Percentiles rank a stretch among this genome's conserved stretches.
phyloP scores from a whole-genome alignment of 2,888 invertebrate genomes.

The Allygus modestus region DNA sequence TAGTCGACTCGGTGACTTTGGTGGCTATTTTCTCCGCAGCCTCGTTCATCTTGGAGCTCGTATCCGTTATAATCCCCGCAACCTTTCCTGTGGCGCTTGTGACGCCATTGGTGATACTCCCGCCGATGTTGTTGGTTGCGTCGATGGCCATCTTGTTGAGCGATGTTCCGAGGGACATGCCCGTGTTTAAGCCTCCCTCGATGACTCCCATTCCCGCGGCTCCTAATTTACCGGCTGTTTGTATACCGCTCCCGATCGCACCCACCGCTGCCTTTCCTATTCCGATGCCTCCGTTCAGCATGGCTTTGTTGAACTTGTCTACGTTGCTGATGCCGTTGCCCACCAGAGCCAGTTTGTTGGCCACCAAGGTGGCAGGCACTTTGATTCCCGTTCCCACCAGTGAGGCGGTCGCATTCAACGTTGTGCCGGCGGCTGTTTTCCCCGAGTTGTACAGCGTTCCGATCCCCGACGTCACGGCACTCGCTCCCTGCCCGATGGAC shows the following conservation, averaged over 20 bases:
- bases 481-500: not conserved
- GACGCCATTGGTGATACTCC: not conserved
- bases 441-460: not conserved
- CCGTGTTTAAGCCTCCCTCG: not conserved
- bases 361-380: not conserved
- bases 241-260: not conserved
- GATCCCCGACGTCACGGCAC: not conserved
- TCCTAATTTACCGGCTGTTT: conserved; percentile 9
- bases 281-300: not conserved
- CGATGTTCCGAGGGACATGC: not conserved
- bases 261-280: not conserved
- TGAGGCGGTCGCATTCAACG: not conserved
- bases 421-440: not conserved
- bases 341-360: not conserved
- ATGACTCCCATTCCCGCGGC: not conserved
- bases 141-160: not conserved
- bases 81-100: not conserved
- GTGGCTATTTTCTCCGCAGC: not conserved
- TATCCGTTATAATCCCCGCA: not conserved
- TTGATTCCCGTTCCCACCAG: not conserved
- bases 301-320: not conserved
- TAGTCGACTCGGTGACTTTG: not conserved
- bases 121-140: not conserved
- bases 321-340: not conserved
- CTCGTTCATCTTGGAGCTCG: not conserved